A percentile compares a stretch with the other conserved stretches of the same genome.
These are phyloP conservation scores for Epizoanthus rinbou DNA, from an alignment of 92 coral and sea anemone species.

Conservation along the genomic window DNA sequence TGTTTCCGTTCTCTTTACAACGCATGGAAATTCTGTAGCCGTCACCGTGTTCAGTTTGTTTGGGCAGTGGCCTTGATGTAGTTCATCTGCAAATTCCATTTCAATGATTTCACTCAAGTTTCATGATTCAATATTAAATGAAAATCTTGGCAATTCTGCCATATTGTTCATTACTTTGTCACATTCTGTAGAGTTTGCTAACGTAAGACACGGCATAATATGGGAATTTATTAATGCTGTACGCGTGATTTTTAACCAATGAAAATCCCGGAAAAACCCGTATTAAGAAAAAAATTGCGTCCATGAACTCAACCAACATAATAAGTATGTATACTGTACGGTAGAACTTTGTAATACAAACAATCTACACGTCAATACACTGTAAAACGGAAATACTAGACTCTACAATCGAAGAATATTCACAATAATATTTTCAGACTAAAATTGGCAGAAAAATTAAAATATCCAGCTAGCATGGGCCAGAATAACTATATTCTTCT, in stretches of 20 bases:
- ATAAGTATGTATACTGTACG: too few relatives aligned
- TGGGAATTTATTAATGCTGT: too few relatives aligned
- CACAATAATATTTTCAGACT: background rate
- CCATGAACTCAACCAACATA: too few relatives aligned
- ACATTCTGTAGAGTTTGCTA: slow-evolving; percentile 14
- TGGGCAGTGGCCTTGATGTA: slow-evolving; percentile 21
- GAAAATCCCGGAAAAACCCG: too few relatives aligned
- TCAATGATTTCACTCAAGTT: slow-evolving; percentile 1
- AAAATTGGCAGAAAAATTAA: background rate
- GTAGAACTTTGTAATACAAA: too few relatives aligned
- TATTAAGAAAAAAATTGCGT: too few relatives aligned
- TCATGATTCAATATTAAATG: slow-evolving; percentile 17
- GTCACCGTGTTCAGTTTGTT: slow-evolving; percentile 20
- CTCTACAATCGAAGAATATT: background rate
- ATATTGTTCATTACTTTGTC: background rate
- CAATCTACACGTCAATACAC: too few relatives aligned
- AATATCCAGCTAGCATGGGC: too few relatives aligned
- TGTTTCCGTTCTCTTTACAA: slow-evolving; percentile 6
- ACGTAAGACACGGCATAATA: slow-evolving; percentile 13
- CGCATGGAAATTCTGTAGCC: slow-evolving; percentile 16
- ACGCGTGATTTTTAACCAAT: too few relatives aligned
- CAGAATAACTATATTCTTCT: too few relatives aligned
- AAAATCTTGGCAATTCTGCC: background rate
- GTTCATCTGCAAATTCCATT: background rate
- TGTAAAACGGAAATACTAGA: too few relatives aligned